A percentile compares a stretch with the other conserved stretches of the same genome.
phyloP scores from a whole-genome alignment of 1,140 invertebrate genomes.

The Cotesia chilonis region DNA sequence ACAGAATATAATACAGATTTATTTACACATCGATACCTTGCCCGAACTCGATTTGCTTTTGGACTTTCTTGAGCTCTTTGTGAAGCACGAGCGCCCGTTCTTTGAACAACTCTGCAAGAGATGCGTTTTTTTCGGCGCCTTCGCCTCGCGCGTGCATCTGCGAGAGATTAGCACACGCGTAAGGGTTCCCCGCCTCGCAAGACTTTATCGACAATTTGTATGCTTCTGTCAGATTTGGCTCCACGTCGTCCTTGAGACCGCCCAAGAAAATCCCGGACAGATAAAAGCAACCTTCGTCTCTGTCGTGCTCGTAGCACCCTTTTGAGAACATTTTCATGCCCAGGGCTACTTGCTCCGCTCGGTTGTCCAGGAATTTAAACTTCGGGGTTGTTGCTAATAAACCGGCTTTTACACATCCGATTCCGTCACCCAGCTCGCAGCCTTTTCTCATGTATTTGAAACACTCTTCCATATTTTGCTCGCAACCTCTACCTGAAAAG shows the following conservation, averaged over 20 bases:
- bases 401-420: slow-evolving; percentile 80
- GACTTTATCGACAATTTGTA: slow-evolving; percentile 78
- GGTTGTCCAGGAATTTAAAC: slow-evolving; percentile 64
- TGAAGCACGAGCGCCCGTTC: slow-evolving; percentile 75
- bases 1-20: slow-evolving; percentile 24
- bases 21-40: slow-evolving; percentile 66
- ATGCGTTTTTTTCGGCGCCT: slow-evolving; percentile 76
- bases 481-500: slow-evolving; percentile 51
- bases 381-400: slow-evolving; percentile 70
- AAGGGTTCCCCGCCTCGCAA: slow-evolving; percentile 83
- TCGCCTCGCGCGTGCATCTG: slow-evolving; percentile 82
- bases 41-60: slow-evolving; percentile 72
- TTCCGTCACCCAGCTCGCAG: slow-evolving; percentile 75
- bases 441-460: slow-evolving; percentile 81
- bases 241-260: slow-evolving; percentile 73
- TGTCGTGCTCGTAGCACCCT: slow-evolving; percentile 74
- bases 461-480: slow-evolving; percentile 53
- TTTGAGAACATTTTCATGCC: slow-evolving; percentile 76
- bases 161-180: slow-evolving; percentile 87
- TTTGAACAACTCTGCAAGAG: slow-evolving; percentile 77
- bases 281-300: slow-evolving; percentile 80
- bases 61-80: slow-evolving; percentile 70
- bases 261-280: slow-evolving; percentile 80
- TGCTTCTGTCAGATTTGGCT: slow-evolving; percentile 78
- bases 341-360: slow-evolving; percentile 46